Evolutionary conservation across 1,140 invertebrate genomes (phyloP).

Genomic region (Zaprionus ghesquierei): DNA sequence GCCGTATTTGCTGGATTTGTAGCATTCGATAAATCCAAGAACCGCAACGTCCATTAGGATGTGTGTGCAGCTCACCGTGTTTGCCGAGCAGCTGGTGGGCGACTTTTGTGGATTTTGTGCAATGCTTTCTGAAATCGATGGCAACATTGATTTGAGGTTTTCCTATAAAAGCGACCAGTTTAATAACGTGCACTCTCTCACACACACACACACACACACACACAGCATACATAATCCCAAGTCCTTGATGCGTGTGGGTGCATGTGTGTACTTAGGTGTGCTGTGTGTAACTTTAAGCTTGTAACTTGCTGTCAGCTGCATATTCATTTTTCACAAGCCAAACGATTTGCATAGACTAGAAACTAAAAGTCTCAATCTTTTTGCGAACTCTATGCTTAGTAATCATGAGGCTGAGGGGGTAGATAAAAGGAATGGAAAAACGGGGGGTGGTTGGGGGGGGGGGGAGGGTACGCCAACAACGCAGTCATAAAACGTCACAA

Average conservation of each 20-base stretch:
- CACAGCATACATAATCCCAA: background rate
- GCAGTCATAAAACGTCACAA: conserved; percentile 50
- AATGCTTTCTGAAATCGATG: conserved; percentile 18
- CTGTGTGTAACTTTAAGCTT: conserved; percentile 4
- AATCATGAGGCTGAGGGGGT: conserved; percentile 41
- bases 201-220: too few species aligned
- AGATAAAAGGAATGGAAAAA: background rate
- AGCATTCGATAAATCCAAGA: conserved; percentile 9
- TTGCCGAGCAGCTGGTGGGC: conserved; percentile 2
- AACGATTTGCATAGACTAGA: conserved; percentile 53
- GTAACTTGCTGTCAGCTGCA: conserved; percentile 20
- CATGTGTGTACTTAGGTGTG: background rate
- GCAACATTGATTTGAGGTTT: conserved; percentile 30
- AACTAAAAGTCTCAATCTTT: conserved; percentile 39
- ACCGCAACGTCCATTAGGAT: conserved; percentile 1
- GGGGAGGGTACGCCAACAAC: background rate
- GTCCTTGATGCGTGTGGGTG: background rate
- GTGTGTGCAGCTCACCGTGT: conserved; percentile 6
- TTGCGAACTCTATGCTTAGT: conserved; percentile 47
- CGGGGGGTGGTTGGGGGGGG: background rate
- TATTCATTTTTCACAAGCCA: background rate
- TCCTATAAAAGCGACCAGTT: background rate
- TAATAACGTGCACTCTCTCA: too few species aligned
- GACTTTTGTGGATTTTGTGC: conserved; percentile 22
- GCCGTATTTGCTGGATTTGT: background rate